phyloP scores from a whole-genome alignment of 2,113 vertebrate species.

The Psittacara wagleri region DNA sequence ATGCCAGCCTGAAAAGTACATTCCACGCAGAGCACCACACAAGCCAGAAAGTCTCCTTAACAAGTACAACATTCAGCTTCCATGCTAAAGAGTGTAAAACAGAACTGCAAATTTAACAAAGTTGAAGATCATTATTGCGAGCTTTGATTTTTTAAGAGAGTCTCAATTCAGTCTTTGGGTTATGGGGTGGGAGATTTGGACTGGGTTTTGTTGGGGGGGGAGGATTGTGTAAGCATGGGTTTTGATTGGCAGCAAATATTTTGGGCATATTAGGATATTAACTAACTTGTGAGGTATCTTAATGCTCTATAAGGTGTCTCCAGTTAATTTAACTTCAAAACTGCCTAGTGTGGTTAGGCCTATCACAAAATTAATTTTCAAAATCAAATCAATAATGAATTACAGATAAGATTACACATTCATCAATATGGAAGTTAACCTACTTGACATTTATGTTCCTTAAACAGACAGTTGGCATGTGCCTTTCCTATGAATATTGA shows the following conservation, averaged over 20 bases:
- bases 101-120: neutral
- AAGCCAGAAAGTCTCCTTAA: neutral
- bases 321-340: neutral
- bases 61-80: neutral
- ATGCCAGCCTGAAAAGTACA: neutral
- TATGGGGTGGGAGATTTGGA: neutral
- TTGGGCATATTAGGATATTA: neutral
- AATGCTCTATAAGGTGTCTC: neutral
- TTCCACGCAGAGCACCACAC: neutral
- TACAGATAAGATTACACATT: neutral
- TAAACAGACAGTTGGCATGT: neutral
- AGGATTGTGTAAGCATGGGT: neutral
- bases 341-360: neutral
- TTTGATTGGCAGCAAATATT: neutral
- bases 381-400: conserved; percentile 33
- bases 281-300: neutral
- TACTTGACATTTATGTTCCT: neutral
- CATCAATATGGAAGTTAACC: neutral
- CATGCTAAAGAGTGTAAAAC: neutral
- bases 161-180: neutral
- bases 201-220: neutral
- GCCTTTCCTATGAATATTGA: neutral
- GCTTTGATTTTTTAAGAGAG: neutral
- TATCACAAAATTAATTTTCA: conserved; percentile 25
- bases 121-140: neutral